Conservation (phyloP, 1,140 invertebrate genomes). For the Diuraphis noxia region DNA sequence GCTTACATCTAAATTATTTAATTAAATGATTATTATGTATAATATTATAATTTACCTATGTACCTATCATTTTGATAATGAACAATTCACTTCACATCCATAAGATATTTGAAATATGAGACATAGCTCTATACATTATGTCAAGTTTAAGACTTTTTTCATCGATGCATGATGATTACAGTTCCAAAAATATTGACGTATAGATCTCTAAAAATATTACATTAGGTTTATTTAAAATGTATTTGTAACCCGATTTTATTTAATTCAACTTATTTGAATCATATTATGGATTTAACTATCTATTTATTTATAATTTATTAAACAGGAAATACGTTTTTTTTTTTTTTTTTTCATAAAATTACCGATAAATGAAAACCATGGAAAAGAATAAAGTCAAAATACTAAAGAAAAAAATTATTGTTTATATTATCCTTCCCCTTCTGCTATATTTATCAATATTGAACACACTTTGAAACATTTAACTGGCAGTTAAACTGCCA, state of each 20-base stretch:
- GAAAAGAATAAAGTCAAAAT: not conserved
- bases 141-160: not conserved
- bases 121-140: constrained; percentile 2
- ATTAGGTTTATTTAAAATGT: not conserved
- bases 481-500: not conserved
- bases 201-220: not conserved
- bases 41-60: not conserved
- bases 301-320: not conserved
- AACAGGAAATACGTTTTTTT: not conserved
- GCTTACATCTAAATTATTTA: not conserved
- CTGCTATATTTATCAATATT: not conserved
- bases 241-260: not conserved
- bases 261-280: not conserved
- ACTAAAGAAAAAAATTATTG: not conserved
- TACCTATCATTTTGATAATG: not conserved
- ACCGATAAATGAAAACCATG: not conserved
- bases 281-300: not conserved
- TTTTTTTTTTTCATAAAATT: not conserved
- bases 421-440: not conserved
- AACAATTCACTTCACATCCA: not conserved
- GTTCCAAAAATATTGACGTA: not conserved
- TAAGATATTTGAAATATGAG: not conserved
- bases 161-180: not conserved
- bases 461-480: not conserved
- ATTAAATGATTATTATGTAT: not conserved